Evolutionary conservation across 2,888 invertebrate genomes (phyloP), one percentile per base, ranked within the genome.

Genomic region (Trissolcus brochymenae): DNA sequence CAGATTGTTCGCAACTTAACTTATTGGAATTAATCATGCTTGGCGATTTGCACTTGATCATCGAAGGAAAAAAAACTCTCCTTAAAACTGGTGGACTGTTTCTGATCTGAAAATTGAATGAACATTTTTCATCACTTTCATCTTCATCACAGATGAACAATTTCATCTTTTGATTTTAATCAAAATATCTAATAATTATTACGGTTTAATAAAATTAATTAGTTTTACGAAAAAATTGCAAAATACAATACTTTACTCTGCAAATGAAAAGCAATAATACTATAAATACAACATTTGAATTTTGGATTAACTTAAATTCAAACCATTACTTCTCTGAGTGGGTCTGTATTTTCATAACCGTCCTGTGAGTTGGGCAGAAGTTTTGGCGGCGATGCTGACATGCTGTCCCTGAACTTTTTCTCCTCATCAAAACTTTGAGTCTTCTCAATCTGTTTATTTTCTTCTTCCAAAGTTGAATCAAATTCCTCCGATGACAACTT

Each of bases 81-180:
- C 84, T 81, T 25, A 87, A 67, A 25, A 85, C 68, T 0, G 87
- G 75, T 7, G 73, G 73, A 46, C 77, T 77, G n/a, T 73, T 77
- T 59, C 77, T 72, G 14, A 76, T 66, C 76, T 76, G 41, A 13
- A 72, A 72, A 60, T 7, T 43, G 0, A 19, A 41, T n/a, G n/a
- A n/a, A n/a, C n/a, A n/a, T n/a, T n/a, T n/a, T n/a, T n/a, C n/a
- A n/a, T n/a, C n/a, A n/a, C n/a, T n/a, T n/a, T n/a, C n/a, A n/a
- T n/a, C n/a, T n/a, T n/a, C n/a, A n/a, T n/a, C n/a, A n/a, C n/a
- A n/a, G n/a, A n/a, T n/a, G n/a, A n/a, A n/a, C n/a, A n/a, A n/a
- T n/a, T n/a, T n/a, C n/a, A n/a, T n/a, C n/a, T n/a, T n/a, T n/a
- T n/a, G n/a, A n/a, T n/a, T n/a, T n/a, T n/a, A n/a, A n/a, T n/a